Evolutionary conservation across 2,113 vertebrate species (phyloP), one percentile per base, ranked within the genome.

Genomic region (Catharus fuscescens): DNA sequence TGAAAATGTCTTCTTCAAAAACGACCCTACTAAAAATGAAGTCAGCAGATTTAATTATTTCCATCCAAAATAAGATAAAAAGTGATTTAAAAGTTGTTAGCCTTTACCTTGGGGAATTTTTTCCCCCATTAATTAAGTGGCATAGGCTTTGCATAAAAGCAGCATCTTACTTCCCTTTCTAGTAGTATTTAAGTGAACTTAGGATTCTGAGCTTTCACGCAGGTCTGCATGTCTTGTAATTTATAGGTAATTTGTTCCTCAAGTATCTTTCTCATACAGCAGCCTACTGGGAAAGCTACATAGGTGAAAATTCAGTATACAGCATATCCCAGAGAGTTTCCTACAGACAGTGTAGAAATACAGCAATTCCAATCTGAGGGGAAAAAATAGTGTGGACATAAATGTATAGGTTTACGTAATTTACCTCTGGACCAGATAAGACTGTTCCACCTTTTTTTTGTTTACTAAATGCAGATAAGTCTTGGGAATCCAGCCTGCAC

Each of bases 91-190:
- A 78, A 86, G 12, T 12, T 57, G 6, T 1, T 73, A 65, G 4
- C 2, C 11, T 69, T 83, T 80, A 23, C 36, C 2, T 70, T 8
- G 7, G 23, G 9, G 6, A 59, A 23, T 16, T 50, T 28, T 23
- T 54, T 34, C 25, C 31, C 16, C 1, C 0, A 6, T 44, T 52
- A 29, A 56, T 25, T 52, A 48, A 57, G 62, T 14, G 1, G 1
- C 25, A 20, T 34, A 65, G 8, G 1, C 10, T 50, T 91, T 66
- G 8, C 19, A 81, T 45, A 48, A 70, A 1, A 61, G 10, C n/a
- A 88, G 15, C 13, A 26, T 40, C 21, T 78, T 60, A 7, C 15
- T 62, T 83, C 19, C 28, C 69, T 86, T 76, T 60, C 40, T 54
- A 62, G 9, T 4, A 66, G 6, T 60, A 57, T 50, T 83, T 80